Evolutionary conservation across 2,888 invertebrate genomes (phyloP).

Genomic region (Pharmacophagus antenor): DNA sequence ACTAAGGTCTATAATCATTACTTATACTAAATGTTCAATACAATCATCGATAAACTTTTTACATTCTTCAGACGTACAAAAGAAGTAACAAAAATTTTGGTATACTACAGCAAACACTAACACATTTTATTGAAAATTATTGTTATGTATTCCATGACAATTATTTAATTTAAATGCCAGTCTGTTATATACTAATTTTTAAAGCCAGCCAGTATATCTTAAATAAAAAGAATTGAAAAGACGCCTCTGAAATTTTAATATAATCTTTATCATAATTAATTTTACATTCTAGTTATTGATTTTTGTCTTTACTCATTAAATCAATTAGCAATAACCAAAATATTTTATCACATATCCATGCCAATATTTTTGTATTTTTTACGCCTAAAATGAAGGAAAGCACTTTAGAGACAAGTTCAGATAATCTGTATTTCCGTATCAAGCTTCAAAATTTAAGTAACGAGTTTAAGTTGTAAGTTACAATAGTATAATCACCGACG

Average conservation of each 20-base stretch:
- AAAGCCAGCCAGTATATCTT: background rate
- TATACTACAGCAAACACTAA: constrained; percentile 18
- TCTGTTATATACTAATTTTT: background rate
- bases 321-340: no score
- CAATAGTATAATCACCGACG: no score
- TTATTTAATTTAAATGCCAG: background rate
- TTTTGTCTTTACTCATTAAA: no score
- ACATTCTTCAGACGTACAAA: background rate
- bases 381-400: no score
- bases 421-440: no score
- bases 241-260: background rate
- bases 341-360: no score
- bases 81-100: constrained; percentile 1
- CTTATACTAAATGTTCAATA: background rate
- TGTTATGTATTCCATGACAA: constrained; percentile 18
- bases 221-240: background rate
- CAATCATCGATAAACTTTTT: background rate
- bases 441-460: no score
- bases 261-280: no score
- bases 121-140: constrained; percentile 19
- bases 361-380: no score
- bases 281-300: no score
- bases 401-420: no score
- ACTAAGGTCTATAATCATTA: background rate
- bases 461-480: no score